Evolutionary conservation across 2,113 vertebrate species (phyloP).

Genomic region (human): DNA sequence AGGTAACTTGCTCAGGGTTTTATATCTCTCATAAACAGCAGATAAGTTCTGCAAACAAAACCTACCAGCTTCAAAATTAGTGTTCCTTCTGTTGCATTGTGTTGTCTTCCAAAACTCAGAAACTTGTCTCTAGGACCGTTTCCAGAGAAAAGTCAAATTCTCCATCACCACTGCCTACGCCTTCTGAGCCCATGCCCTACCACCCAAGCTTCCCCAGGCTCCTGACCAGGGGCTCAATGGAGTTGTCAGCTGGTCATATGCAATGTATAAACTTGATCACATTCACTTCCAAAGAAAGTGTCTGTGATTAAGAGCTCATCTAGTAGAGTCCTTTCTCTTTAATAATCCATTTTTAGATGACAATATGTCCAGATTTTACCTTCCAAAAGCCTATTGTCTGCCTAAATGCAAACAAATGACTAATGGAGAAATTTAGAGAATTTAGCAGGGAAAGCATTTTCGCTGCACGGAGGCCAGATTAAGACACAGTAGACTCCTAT

Average conservation of each 20-base stretch:
- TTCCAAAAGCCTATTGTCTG: background rate
- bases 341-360: background rate
- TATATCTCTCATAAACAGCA: conserved; percentile 9
- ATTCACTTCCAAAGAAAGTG: background rate
- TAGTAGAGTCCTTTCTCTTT: background rate
- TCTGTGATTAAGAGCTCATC: background rate
- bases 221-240: background rate
- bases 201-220: background rate
- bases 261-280: background rate
- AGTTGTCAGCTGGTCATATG: background rate
- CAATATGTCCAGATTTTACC: background rate
- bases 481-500: background rate
- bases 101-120: background rate
- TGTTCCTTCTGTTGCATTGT: background rate
- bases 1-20: background rate
- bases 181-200: background rate
- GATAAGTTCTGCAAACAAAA: background rate
- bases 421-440: background rate
- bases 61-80: background rate
- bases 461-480: background rate
- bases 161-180: background rate
- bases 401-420: background rate
- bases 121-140: background rate
- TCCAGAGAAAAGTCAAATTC: background rate
- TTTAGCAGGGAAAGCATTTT: background rate